Evolutionary conservation across 2,888 invertebrate species (phyloP).

Genomic region (Andrena camellia): DNA sequence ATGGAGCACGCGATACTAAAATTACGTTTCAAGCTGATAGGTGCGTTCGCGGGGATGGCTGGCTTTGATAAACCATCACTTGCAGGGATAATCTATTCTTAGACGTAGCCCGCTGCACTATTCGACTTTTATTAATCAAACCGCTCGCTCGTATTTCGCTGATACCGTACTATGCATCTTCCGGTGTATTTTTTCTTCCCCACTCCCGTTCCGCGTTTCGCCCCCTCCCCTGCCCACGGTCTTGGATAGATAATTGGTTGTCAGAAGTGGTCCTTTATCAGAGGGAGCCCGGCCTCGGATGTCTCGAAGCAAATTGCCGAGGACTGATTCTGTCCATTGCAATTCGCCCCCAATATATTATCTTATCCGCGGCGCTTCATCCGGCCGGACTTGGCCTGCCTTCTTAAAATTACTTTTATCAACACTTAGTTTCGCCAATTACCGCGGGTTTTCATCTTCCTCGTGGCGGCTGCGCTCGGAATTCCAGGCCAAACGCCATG

Average conservation of each 20-base stretch:
- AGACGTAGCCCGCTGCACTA: constrained; percentile 4
- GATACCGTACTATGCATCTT: constrained; percentile 34
- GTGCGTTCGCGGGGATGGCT: not conserved
- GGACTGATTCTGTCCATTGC: constrained; percentile 78
- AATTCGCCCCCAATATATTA: constrained; percentile 79
- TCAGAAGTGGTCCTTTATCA: constrained; percentile 67
- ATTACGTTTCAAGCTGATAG: constrained; percentile 32
- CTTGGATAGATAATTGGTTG: constrained; percentile 74
- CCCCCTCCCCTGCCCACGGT: constrained; percentile 14
- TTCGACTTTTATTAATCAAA: constrained; percentile 60
- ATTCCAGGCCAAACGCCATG: not conserved
- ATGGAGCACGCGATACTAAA: not conserved
- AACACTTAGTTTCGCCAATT: constrained; percentile 71
- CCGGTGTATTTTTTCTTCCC: constrained; percentile 17
- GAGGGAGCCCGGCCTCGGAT: constrained; percentile 45
- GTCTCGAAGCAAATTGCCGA: constrained; percentile 75
- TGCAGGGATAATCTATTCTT: constrained; percentile 30
- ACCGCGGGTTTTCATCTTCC: constrained; percentile 56
- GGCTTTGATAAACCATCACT: constrained; percentile 43
- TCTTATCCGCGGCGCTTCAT: constrained; percentile 63
- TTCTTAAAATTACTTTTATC: constrained; percentile 75
- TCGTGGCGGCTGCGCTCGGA: constrained; percentile 10
- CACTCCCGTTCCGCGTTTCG: constrained; percentile 9
- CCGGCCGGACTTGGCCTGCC: constrained; percentile 45
- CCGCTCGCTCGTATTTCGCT: constrained; percentile 13